Evolutionary conservation across 2,113 vertebrate species (phyloP).

Genomic region (Gila orcuttii): DNA sequence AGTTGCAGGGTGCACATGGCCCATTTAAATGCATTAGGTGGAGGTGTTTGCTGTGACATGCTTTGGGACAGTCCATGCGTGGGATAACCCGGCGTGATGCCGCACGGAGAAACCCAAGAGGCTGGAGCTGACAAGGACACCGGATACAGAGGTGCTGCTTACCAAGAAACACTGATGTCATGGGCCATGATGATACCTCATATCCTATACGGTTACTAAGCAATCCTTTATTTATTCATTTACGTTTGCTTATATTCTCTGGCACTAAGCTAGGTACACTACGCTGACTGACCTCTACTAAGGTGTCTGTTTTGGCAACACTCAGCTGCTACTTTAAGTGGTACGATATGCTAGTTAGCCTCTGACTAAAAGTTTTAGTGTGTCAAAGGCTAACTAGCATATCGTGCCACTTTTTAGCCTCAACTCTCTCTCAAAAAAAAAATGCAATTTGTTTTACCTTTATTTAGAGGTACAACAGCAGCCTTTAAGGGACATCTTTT

Average conservation of each 20-base stretch:
- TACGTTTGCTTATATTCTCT: conserved; percentile 65
- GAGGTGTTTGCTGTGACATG: conserved; percentile 25
- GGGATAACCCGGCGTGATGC: conserved; percentile 25
- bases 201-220: conserved; percentile 67
- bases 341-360: no score
- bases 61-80: conserved; percentile 23
- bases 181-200: conserved; percentile 66
- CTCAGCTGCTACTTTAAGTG: background rate
- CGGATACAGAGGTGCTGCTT: conserved; percentile 63
- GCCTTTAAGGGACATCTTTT: background rate
- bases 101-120: conserved; percentile 57
- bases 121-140: conserved; percentile 59
- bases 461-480: background rate
- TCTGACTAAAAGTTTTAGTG: no score
- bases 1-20: background rate
- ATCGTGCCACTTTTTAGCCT: background rate
- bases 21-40: conserved; percentile 9
- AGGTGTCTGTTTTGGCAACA: background rate
- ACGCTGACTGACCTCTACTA: background rate
- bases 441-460: background rate
- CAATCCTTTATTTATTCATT: conserved; percentile 77
- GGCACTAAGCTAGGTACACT: background rate
- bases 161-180: conserved; percentile 67
- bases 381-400: background rate
- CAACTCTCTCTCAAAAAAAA: background rate